These are phyloP conservation scores for Seira sanloemensis DNA, from an alignment of 2,888 invertebrate species.

Conservation along the genomic window DNA sequence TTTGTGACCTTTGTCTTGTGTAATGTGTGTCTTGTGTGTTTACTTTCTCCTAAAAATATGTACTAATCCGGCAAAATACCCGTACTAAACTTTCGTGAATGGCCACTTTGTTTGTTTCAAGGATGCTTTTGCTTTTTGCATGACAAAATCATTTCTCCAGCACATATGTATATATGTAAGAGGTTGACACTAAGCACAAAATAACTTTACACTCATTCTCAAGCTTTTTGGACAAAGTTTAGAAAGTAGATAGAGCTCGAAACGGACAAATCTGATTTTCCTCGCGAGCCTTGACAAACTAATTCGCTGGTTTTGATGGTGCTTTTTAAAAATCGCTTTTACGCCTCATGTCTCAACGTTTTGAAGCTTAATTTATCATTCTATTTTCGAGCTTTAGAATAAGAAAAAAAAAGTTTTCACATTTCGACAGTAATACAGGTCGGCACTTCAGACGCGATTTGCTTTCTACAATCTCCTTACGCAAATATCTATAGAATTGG, in stretches of 20 bases:
- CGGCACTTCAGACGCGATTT: neutral
- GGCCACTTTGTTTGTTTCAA: neutral
- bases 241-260: neutral
- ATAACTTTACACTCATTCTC: neutral
- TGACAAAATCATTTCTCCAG: no score
- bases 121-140: neutral
- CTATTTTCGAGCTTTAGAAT: neutral
- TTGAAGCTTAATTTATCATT: neutral
- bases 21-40: no score
- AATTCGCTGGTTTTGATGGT: neutral
- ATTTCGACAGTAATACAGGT: neutral
- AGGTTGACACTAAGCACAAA: no score
- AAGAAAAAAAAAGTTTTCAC: no score
- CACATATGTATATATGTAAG: no score
- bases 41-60: slow-evolving; percentile 3
- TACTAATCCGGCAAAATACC: slow-evolving; percentile 33
- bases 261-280: no score
- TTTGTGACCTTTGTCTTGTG: slow-evolving; percentile 47
- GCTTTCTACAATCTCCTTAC: neutral
- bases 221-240: no score
- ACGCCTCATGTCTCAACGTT: neutral
- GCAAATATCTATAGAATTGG: neutral
- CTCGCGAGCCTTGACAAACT: neutral
- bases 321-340: neutral
- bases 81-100: neutral